Evolutionary conservation across 2,113 vertebrate genomes (phyloP).

Genomic region (Mus pahari): DNA sequence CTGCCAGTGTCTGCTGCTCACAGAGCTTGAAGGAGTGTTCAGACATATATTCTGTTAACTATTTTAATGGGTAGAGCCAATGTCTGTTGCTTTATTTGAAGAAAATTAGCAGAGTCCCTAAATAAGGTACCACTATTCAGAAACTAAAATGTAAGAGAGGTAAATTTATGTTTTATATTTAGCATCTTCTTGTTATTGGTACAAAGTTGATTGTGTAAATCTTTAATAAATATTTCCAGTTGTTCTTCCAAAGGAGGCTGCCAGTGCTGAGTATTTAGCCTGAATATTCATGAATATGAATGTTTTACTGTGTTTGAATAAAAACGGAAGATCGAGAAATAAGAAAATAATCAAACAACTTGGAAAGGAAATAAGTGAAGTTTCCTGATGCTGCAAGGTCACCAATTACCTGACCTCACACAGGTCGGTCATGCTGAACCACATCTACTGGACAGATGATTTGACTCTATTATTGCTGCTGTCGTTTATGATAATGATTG

Average conservation of each 20-base stretch:
- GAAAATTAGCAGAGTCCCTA: background rate
- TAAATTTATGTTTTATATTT: background rate
- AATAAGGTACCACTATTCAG: background rate
- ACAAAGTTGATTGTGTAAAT: background rate
- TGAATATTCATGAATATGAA: background rate
- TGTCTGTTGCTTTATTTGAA: background rate
- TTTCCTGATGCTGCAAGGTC: background rate
- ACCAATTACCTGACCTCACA: background rate
- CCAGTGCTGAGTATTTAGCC: background rate
- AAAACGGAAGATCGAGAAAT: background rate
- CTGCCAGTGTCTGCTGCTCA: background rate
- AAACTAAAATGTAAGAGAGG: background rate
- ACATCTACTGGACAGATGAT: constrained; percentile 13
- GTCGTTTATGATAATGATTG: constrained; percentile 54
- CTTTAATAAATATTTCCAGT: background rate
- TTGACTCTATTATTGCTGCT: constrained; percentile 54
- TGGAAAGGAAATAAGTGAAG: background rate
- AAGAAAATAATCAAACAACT: background rate
- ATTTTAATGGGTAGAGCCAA: constrained; percentile 34
- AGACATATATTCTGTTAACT: constrained; percentile 42
- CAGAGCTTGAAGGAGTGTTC: constrained; percentile 35
- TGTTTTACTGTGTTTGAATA: background rate
- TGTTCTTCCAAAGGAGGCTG: background rate
- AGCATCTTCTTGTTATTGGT: background rate
- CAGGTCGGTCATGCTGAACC: background rate